Evolutionary conservation across 1,140 invertebrate species (phyloP).

Genomic region (Coelopa frigida): DNA sequence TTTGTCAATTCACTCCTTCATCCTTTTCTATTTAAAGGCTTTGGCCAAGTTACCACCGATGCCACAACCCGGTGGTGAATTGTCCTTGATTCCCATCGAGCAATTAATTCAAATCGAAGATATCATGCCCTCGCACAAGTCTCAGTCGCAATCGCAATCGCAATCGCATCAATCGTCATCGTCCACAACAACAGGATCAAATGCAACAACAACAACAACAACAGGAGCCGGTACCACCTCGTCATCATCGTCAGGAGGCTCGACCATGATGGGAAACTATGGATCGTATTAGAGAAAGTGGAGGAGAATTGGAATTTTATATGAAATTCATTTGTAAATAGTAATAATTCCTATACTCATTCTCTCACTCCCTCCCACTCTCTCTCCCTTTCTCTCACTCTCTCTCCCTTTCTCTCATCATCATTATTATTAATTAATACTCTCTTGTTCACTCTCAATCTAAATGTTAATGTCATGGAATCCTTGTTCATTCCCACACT

Average conservation of each 20-base stretch:
- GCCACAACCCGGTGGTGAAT: conserved; percentile 58
- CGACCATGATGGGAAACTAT: not conserved
- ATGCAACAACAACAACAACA: conserved; percentile 13
- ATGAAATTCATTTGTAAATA: too few relatives aligned
- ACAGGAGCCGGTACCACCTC: conserved; percentile 4
- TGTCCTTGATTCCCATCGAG: conserved; percentile 74
- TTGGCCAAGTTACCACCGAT: conserved; percentile 35
- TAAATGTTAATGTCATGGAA: too few relatives aligned
- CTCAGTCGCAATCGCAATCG: conserved; percentile 17
- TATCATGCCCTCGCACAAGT: conserved; percentile 42
- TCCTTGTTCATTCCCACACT: too few relatives aligned
- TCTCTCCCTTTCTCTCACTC: too few relatives aligned
- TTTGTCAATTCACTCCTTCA: too few relatives aligned
- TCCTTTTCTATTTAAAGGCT: conserved; percentile 19
- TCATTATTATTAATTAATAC: too few relatives aligned
- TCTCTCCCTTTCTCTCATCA: too few relatives aligned
- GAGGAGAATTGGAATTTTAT: too few relatives aligned
- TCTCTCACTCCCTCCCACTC: too few relatives aligned
- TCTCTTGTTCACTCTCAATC: too few relatives aligned
- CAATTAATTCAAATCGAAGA: conserved; percentile 61
- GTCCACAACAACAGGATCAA: conserved; percentile 20
- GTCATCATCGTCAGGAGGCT: conserved; percentile 13
- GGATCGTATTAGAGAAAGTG: too few relatives aligned
- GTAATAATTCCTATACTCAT: too few relatives aligned
- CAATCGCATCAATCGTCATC: conserved; percentile 20